Evolutionary conservation across 2,113 vertebrate species (phyloP), one percentile per base, ranked within the genome.

Genomic region (Prunella fulvescens): DNA sequence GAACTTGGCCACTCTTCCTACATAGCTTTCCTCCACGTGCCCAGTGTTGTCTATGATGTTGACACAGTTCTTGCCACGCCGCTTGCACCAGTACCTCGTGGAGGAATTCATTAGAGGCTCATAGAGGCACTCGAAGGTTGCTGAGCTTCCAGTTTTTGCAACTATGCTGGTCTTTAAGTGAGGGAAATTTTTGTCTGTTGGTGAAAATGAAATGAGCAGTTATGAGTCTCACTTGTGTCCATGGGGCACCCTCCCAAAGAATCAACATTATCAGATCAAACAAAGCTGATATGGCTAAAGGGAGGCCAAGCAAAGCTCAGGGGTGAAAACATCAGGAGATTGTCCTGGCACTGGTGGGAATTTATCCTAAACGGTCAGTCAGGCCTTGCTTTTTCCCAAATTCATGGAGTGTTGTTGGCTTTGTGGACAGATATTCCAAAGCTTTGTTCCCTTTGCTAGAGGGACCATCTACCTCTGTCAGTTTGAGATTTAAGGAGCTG

Each of bases 51-150:
- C 76, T 47, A 98, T 94, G 80, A 98, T 69, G 19, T 18, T 29
- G 0, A 8, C 4, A 14, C 97, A 98, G 2, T 60, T 26, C n/a
- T 6, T 20, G 35, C 1, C 4, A 0, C 58, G 50, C 98, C 97
- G 98, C 84, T 45, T 98, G 92, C 97, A 98, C 97, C 89, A 98
- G 42, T 94, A 88, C 85, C 96, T 98, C 2, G 26, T 0, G 1
- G 88, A 92, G 44, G 54, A 35, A 5, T 4, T 40, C 2, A 50
- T 79, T 0, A 81, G 85, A 3, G 88, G 85, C 1, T 96, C 19
- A 3, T 98, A 98, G 76, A 9, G 83, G 50, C 98, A 98, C 72
- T 85, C 37, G 1, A 97, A 64, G 1, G 97, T 50, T 13, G 88
- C 96, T 7, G 98, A 98, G 7, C 97, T 92, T 65, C 96, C 97